Percentiles rank a stretch among this genome's conserved stretches.
Evolutionary conservation across 2,888 invertebrate genomes (phyloP).

Genomic region (Leistus spinibarbis): DNA sequence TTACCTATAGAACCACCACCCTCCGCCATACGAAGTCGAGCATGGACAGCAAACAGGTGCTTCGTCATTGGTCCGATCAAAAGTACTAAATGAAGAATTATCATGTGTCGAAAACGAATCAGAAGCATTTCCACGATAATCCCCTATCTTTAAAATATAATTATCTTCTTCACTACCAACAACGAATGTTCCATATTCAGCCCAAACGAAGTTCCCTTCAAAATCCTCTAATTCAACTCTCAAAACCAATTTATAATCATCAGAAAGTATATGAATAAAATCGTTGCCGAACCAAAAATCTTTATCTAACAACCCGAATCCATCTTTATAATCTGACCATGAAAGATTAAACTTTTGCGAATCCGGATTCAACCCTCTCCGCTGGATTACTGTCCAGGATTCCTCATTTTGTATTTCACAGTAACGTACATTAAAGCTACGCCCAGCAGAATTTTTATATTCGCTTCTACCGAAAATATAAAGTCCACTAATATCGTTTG

Average conservation of each 20-base stretch:
- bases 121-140: constrained; percentile 60
- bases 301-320: constrained; percentile 61
- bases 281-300: constrained; percentile 69
- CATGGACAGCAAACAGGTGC: constrained; percentile 62
- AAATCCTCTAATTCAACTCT: constrained; percentile 62
- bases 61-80: constrained; percentile 59
- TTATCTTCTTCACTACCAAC: constrained; percentile 56
- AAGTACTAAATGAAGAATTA: constrained; percentile 59
- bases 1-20: constrained; percentile 68
- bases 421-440: constrained; percentile 57
- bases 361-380: constrained; percentile 54
- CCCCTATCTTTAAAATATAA: constrained; percentile 59
- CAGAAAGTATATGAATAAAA: constrained; percentile 58
- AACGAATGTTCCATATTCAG: constrained; percentile 59
- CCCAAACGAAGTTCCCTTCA: constrained; percentile 58
- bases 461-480: constrained; percentile 50
- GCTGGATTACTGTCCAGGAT: constrained; percentile 63
- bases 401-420: constrained; percentile 60
- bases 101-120: constrained; percentile 63
- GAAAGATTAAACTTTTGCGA: constrained; percentile 61
- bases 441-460: constrained; percentile 46
- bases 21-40: constrained; percentile 62
- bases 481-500: constrained; percentile 55
- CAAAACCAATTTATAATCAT: constrained; percentile 55
- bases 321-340: constrained; percentile 64